Conservation (phyloP, 2,797 vertebrate species). For the Tokudaia tokunoshimensis region DNA sequence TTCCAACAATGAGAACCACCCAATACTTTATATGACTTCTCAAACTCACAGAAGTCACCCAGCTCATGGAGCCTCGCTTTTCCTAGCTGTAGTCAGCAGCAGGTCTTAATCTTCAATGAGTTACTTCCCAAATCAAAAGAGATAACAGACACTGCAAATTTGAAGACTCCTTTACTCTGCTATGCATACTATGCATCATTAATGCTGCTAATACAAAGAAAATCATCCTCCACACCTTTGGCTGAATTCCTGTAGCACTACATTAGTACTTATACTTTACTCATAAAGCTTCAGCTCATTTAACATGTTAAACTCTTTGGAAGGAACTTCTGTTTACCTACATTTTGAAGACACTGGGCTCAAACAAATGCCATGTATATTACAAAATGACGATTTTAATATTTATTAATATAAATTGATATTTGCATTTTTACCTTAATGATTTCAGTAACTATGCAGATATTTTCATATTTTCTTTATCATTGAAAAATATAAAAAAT, state of each 20-base stretch:
- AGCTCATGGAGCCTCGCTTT: neutral
- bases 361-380: neutral
- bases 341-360: neutral
- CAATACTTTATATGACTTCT: neutral
- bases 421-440: conserved; percentile 19
- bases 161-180: conserved; percentile 20
- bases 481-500: neutral
- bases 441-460: neutral
- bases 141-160: neutral
- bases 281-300: neutral
- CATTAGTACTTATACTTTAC: conserved; percentile 5
- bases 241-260: neutral
- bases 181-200: neutral
- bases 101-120: neutral
- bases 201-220: neutral
- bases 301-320: neutral
- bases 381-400: conserved; percentile 13
- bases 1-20: neutral
- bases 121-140: conserved; percentile 36
- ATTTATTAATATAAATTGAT: conserved; percentile 28
- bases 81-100: neutral
- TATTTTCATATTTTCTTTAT: neutral
- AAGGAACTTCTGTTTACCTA: neutral
- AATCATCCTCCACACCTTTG: neutral
- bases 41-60: neutral